Percentiles rank a stretch among this genome's conserved stretches.
Evolutionary conservation across 2,888 invertebrate species (phyloP).

Genomic region (Zygothrica quintamaculata): DNA sequence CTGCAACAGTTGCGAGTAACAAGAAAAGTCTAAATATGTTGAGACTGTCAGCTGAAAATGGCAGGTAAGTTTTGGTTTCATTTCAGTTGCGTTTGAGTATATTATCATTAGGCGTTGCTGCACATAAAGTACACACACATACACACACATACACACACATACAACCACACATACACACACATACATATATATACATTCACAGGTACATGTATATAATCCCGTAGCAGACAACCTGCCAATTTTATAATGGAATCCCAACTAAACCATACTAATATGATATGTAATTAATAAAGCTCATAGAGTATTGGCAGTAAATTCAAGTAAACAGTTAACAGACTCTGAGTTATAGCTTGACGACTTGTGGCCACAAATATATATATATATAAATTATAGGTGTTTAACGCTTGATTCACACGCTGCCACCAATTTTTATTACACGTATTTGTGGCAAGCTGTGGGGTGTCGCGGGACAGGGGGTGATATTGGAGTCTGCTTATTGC

Average conservation of each 20-base stretch:
- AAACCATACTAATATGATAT: constrained; percentile 12
- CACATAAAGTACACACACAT: not conserved
- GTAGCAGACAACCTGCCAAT: constrained; percentile 22
- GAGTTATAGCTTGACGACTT: constrained; percentile 5
- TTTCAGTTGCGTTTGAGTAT: constrained; percentile 10
- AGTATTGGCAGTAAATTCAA: no score
- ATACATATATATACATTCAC: no score
- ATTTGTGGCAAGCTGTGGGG: not conserved
- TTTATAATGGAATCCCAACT: constrained; percentile 39
- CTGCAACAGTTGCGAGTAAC: constrained; percentile 26
- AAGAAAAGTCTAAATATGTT: constrained; percentile 47
- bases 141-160: constrained; percentile 8
- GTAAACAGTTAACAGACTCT: no score
- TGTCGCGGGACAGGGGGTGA: no score
- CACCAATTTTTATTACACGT: constrained; percentile 20
- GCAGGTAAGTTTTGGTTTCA: constrained; percentile 26
- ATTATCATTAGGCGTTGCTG: constrained; percentile 53
- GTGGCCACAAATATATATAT: no score
- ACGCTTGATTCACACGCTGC: constrained; percentile 50
- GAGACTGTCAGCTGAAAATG: constrained; percentile 47
- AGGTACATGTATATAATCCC: no score
- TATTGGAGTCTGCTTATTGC: no score
- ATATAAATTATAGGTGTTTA: constrained; percentile 29
- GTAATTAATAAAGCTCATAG: constrained; percentile 41
- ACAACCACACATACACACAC: not conserved